phyloP scores from a whole-genome alignment of 1,140 invertebrate species.

The Drosophila sp. region DNA sequence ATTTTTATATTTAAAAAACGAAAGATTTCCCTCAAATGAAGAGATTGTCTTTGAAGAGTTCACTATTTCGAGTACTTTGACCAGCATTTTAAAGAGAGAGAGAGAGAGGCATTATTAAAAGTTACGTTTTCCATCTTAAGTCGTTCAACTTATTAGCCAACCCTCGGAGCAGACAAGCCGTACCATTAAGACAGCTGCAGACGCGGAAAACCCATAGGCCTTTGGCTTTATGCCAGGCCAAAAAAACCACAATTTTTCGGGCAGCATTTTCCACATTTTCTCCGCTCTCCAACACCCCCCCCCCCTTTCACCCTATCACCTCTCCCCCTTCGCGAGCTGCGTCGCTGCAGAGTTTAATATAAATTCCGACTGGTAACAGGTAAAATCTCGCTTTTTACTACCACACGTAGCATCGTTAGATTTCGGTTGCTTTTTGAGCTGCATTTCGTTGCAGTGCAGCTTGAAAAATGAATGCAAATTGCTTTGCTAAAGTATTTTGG shows the following conservation, averaged over 20 bases:
- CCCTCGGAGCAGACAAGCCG: background rate
- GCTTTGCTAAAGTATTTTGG: slow-evolving; percentile 62
- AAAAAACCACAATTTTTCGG: slow-evolving; percentile 22
- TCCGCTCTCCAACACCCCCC: background rate
- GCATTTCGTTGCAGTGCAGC: slow-evolving; percentile 47
- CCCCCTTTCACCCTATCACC: background rate
- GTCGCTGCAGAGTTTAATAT: slow-evolving; percentile 67
- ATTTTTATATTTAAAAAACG: too few species aligned
- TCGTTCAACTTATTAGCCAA: too few species aligned
- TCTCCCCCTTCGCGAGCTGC: slow-evolving; percentile 2
- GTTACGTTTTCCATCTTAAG: background rate
- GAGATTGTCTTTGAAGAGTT: too few species aligned
- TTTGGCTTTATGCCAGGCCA: slow-evolving; percentile 40
- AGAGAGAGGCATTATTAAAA: slow-evolving; percentile 1
- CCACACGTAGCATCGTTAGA: slow-evolving; percentile 61
- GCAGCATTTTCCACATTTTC: slow-evolving; percentile 15
- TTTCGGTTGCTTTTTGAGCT: slow-evolving; percentile 50
- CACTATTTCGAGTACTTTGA: too few species aligned
- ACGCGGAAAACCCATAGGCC: background rate
- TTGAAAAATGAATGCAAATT: slow-evolving; percentile 62
- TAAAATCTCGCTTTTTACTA: slow-evolving; percentile 59
- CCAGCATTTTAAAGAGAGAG: background rate
- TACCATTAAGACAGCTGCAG: slow-evolving; percentile 26
- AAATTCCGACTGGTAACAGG: slow-evolving; percentile 72
- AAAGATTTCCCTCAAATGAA: too few species aligned